Base-by-base conservation (phyloP, 1,140 invertebrate genomes). In the Pogonus chalceus region DNA sequence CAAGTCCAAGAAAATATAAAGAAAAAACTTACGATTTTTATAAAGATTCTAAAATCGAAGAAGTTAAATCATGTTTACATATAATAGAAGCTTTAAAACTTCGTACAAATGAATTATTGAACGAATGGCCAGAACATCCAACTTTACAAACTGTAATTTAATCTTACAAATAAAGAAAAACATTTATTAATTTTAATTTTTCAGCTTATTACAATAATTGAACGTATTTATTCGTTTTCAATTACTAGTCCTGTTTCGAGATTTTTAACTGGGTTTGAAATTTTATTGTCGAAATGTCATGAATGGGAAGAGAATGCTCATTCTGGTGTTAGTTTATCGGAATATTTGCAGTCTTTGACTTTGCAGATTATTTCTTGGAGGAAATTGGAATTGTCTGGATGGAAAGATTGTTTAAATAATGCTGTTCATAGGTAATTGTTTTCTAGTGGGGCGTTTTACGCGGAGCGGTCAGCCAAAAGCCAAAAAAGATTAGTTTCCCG, bases 271-370 rank as follows among this genome's bases (percentile, higher is more conserved):
- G 94, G 94, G 4, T 72, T 98, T 20, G 96, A 98, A 70, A 69
- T 96, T 22, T 69, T 98, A 0, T 70, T 96, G 2, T 80, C 82
- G 16, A 90, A 92, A 59, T 75, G 87, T 37, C 79, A 93, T 57
- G 84, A 93, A 58, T 98, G 94, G 95, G 91, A 97, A 69, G 82
- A 84, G 61, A 88, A 91, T 64, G 92, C 94, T 0, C 89, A 92
- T 60, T 82, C 78, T 57, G 84, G 83, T 2, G 90, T 97, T 24
- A 92, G 88, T 54, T 69, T 99, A 62, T 74, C 79, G 0, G 75
- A 81, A 0, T 74, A 89, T 54, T 77, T 89, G 9, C 67, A 80
- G 18, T 72, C 77, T 37, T 70, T 98, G 0, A 88, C 86, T 1
- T 74, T 85, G 52, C 81, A 90, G 59, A 88, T 98, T 39, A 83